Conservation (phyloP, 1,140 invertebrate species). For the Drosophila nebulosa region DNA sequence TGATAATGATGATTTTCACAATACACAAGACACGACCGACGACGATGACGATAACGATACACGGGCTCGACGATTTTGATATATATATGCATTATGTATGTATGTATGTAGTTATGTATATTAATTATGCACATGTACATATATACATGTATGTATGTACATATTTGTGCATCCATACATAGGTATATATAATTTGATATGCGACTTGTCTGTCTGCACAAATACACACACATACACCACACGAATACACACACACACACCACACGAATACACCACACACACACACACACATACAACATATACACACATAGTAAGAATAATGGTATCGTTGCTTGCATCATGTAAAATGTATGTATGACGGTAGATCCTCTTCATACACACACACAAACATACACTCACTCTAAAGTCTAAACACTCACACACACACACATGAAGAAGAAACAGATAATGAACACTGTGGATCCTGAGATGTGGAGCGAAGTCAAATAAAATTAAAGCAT, state of each 20-base stretch:
- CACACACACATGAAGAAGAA: slow-evolving; percentile 2
- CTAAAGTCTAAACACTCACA: background rate
- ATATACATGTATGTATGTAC: slow-evolving; percentile 3
- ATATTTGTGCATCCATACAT: slow-evolving; percentile 1
- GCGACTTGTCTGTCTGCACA: slow-evolving; percentile 21
- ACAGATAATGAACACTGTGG: slow-evolving; percentile 28
- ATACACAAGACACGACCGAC: slow-evolving; percentile 1
- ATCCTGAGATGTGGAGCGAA: slow-evolving; percentile 54
- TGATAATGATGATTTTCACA: background rate
- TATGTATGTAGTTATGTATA: slow-evolving; percentile 5
- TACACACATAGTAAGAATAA: slow-evolving; percentile 45
- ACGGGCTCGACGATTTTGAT: background rate
- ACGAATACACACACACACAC: background rate
- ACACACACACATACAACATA: slow-evolving; percentile 38
- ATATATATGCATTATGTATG: slow-evolving; percentile 5
- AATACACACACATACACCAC: background rate
- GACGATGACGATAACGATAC: background rate
- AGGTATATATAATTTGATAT: slow-evolving; percentile 2
- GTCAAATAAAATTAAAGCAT: slow-evolving; percentile 76
- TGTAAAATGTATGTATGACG: slow-evolving; percentile 25
- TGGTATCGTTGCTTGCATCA: slow-evolving; percentile 33
- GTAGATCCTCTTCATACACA: slow-evolving; percentile 22
- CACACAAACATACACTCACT: slow-evolving; percentile 6
- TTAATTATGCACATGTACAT: slow-evolving; percentile 1
- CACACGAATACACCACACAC: slow-evolving; percentile 36